Conservation (phyloP, 2,797 vertebrate genomes). For the Pseudomugil tenellus region DNA sequence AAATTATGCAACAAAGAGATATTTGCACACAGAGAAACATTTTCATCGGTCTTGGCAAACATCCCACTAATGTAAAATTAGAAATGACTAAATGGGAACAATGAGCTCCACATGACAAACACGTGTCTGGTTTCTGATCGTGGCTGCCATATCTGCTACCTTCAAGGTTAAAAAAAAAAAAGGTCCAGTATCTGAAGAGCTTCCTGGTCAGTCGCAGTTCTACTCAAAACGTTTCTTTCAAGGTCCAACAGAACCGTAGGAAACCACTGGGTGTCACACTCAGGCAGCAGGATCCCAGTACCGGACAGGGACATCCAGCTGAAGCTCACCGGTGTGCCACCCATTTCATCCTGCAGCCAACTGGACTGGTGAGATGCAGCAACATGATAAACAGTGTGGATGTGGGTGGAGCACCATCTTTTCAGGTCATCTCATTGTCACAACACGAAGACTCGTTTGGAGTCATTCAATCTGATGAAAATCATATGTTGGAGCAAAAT, state of each 20-base stretch:
- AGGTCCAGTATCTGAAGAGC: not conserved
- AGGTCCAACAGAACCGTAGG: not conserved
- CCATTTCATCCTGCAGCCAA: too few species aligned
- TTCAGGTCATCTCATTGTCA: too few species aligned
- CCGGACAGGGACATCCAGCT: too few species aligned
- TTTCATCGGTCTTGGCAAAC: not conserved
- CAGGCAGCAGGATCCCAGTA: not conserved
- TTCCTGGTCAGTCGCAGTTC: not conserved
- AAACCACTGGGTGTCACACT: conserved; percentile 3
- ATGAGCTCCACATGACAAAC: conserved; percentile 1
- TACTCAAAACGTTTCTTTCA: too few species aligned
- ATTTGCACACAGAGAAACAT: not conserved
- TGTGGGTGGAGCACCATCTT: too few species aligned
- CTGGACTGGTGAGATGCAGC: too few species aligned
- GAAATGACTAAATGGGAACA: conserved; percentile 27
- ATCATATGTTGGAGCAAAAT: too few species aligned
- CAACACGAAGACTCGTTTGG: too few species aligned
- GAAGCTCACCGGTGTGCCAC: too few species aligned
- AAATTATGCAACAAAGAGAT: not conserved
- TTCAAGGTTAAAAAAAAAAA: not conserved
- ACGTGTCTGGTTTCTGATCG: not conserved
- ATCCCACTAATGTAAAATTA: conserved; percentile 24
- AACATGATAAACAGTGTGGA: too few species aligned
- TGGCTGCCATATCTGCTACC: not conserved
- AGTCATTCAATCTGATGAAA: too few species aligned